Base-by-base conservation (phyloP, 2,113 vertebrate genomes). In the Oplegnathus fasciatus region DNA sequence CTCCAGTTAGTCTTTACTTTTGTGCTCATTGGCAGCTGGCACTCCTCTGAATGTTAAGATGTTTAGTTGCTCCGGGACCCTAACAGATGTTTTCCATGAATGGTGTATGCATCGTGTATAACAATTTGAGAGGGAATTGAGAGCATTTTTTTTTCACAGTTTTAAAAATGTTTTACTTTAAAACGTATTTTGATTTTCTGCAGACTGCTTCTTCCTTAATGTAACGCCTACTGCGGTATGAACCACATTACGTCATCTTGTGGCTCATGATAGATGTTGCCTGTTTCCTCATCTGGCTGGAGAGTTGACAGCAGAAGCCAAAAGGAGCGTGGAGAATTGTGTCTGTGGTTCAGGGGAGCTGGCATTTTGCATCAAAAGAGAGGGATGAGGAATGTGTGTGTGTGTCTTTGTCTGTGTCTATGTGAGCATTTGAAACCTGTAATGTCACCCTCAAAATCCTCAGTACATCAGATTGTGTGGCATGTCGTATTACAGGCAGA, bases 271-370 rank as follows among this genome's bases (percentile, higher is more conserved):
- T 91, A 85, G 85, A 93, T 91, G 90, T 82, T 58, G 71, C 77
- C 78, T 84, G 75, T 82, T 88, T 73, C 46, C 78, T 92, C 11
- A 42, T 89, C 79, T 89, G 86, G 86, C 78, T 83, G 74, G 46
- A 88, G 83, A 86, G 79, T 85, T 92, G 88, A 87, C 84, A 88
- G 83, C 82, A 85, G 80, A 75, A 89, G 82, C 82, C 78, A 78
- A 72, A 58, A 91, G 91, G 78, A 90, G 91, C 82, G 44, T 87
- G 87, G 80, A 86, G 86, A 91, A 92, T 92, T 89, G 88, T 75
- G 75, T 85, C 75, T 75, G 82, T 87, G 84, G 85, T 90, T 91
- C 85, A 89, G 77, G 75, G 83, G 84, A 86, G 84, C 87, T 93
- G 89, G 84, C 88, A 88, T 87, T 92, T 91, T 83, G 84, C 84